phyloP scores from a whole-genome alignment of 92 coral and sea anemone genomes.

The Paramuricea clavata region DNA sequence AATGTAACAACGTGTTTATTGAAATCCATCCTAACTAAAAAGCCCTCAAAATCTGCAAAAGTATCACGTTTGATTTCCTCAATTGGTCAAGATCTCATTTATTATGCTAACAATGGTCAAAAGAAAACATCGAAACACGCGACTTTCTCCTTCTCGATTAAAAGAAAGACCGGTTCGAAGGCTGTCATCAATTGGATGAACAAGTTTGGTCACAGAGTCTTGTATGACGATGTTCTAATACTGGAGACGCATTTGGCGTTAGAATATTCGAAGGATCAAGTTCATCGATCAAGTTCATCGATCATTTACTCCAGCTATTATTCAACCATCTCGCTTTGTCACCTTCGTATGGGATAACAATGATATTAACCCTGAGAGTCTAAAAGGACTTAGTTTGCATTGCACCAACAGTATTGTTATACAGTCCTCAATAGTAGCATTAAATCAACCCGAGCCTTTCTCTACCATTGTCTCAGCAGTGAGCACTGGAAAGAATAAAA shows the following conservation, averaged over 20 bases:
- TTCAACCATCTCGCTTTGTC: constrained; percentile 26
- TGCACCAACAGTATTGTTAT: constrained; percentile 25
- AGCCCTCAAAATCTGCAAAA: constrained; percentile 9
- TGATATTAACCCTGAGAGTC: constrained; percentile 14
- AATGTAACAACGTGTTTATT: constrained; percentile 23
- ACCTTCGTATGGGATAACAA: constrained; percentile 21
- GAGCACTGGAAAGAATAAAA: not conserved
- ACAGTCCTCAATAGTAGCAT: not conserved
- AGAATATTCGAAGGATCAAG: constrained; percentile 25
- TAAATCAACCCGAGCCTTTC: not conserved
- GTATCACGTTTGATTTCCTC: constrained; percentile 18
- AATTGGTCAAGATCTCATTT: constrained; percentile 37
- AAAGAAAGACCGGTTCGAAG: constrained; percentile 38
- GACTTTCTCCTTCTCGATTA: constrained; percentile 27
- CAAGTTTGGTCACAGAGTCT: constrained; percentile 32
- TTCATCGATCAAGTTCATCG: constrained; percentile 29
- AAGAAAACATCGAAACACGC: constrained; percentile 37
- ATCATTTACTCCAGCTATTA: constrained; percentile 25
- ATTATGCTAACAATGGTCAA: constrained; percentile 10
- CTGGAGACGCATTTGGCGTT: constrained; percentile 36
- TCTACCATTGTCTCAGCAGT: not conserved
- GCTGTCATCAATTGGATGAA: constrained; percentile 21
- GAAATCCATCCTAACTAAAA: not conserved
- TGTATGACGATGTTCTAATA: not conserved
- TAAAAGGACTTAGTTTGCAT: constrained; percentile 30